Conservation (phyloP, 1,140 invertebrate species). For the Dendroctonus valens region DNA sequence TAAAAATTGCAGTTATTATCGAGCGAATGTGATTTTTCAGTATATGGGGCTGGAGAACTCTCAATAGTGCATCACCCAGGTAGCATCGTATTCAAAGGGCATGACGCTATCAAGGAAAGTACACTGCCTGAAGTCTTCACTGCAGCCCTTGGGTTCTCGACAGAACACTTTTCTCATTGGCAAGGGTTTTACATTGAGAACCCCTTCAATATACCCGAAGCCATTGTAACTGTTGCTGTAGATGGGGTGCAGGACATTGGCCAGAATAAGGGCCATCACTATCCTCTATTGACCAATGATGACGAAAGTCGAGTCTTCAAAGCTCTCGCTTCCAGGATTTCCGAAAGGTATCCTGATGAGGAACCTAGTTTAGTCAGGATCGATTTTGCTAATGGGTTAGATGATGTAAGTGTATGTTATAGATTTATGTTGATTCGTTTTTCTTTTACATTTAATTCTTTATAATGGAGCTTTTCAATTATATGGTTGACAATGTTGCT, state of each 20-base stretch:
- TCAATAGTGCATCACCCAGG: conserved; percentile 64
- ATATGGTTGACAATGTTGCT: too few species aligned
- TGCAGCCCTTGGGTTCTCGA: conserved; percentile 67
- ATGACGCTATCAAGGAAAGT: conserved; percentile 60
- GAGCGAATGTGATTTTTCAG: conserved; percentile 50
- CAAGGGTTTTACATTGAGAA: conserved; percentile 66
- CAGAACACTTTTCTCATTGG: conserved; percentile 66
- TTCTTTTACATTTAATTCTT: neutral
- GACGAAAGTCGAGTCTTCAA: conserved; percentile 64
- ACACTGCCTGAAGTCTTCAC: conserved; percentile 70
- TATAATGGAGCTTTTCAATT: too few species aligned
- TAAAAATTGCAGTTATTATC: conserved; percentile 1
- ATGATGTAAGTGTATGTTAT: conserved; percentile 55
- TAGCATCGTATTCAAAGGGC: conserved; percentile 65
- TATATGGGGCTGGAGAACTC: conserved; percentile 65
- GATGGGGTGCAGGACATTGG: conserved; percentile 64
- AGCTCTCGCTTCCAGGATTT: conserved; percentile 57
- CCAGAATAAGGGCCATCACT: conserved; percentile 56
- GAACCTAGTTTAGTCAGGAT: conserved; percentile 63
- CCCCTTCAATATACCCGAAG: conserved; percentile 76
- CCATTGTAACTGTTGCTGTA: conserved; percentile 70
- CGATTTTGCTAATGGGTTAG: conserved; percentile 61
- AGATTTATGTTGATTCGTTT: neutral
- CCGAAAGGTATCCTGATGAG: conserved; percentile 57
- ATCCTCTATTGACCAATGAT: conserved; percentile 62